Conservation (phyloP, 2,888 invertebrate species). For the Mythimna pallens region DNA sequence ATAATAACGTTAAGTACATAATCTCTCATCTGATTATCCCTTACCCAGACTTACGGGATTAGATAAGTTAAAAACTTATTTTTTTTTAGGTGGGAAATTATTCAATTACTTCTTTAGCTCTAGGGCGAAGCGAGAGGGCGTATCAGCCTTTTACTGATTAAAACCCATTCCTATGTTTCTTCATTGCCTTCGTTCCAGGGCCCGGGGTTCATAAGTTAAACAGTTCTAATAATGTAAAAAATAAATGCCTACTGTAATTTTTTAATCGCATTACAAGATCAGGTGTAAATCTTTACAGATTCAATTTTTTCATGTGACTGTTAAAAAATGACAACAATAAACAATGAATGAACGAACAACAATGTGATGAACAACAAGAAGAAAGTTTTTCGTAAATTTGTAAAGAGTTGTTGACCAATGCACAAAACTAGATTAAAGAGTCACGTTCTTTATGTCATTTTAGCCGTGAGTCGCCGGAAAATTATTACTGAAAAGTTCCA, state of each 20-base stretch:
- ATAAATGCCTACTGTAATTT: too few species aligned
- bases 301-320: not conserved
- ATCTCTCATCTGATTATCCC: not conserved
- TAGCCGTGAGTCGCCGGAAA: constrained; percentile 52
- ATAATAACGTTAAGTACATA: constrained; percentile 1
- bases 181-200: too few species aligned
- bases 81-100: too few species aligned
- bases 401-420: constrained; percentile 47
- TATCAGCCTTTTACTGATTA: too few species aligned
- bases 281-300: not conserved
- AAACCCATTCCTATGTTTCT: too few species aligned
- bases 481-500: constrained; percentile 72
- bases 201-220: too few species aligned
- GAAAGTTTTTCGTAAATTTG: constrained; percentile 30
- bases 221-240: too few species aligned
- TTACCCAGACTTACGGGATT: not conserved
- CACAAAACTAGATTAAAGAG: constrained; percentile 56
- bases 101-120: too few species aligned
- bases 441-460: constrained; percentile 52
- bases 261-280: too few species aligned
- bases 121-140: too few species aligned
- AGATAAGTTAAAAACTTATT: not conserved
- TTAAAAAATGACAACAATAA: constrained; percentile 12
- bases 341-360: constrained; percentile 6
- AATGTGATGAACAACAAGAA: constrained; percentile 23